Percentiles rank a stretch among this genome's conserved stretches.
Evolutionary conservation across 2,113 vertebrate species (phyloP).

Genomic region (Tichodroma muraria): DNA sequence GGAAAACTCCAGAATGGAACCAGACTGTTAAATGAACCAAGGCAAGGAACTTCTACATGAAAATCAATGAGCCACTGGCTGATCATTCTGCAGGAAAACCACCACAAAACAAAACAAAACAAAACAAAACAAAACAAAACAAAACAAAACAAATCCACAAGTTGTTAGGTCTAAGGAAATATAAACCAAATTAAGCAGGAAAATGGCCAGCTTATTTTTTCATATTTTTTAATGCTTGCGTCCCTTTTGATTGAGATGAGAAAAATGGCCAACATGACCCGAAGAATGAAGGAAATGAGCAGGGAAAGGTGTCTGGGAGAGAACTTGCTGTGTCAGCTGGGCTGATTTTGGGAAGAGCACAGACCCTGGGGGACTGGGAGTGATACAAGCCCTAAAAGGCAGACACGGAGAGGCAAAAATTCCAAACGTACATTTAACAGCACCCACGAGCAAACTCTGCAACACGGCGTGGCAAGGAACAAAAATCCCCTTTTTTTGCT

Average conservation of each 20-base stretch:
- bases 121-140: no score
- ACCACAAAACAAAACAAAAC: no score
- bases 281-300: neutral
- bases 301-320: neutral
- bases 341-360: neutral
- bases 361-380: accelerated
- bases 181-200: neutral
- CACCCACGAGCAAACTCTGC: accelerated
- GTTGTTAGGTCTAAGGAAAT: neutral
- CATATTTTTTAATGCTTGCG: neutral
- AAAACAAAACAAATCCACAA: neutral
- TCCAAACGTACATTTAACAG: no score
- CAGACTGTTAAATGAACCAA: neutral
- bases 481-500: neutral
- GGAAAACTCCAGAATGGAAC: neutral
- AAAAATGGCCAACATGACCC: accelerated
- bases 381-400: neutral
- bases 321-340: neutral
- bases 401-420: neutral
- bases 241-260: neutral
- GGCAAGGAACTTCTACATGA: neutral
- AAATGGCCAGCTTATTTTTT: accelerated
- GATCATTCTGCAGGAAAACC: neutral
- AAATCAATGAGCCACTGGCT: neutral
- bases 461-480: accelerated